Evolutionary conservation across 64 coral and sea anemone genomes (phyloP).

Genomic region (Dendrophyllia cribrosa): DNA sequence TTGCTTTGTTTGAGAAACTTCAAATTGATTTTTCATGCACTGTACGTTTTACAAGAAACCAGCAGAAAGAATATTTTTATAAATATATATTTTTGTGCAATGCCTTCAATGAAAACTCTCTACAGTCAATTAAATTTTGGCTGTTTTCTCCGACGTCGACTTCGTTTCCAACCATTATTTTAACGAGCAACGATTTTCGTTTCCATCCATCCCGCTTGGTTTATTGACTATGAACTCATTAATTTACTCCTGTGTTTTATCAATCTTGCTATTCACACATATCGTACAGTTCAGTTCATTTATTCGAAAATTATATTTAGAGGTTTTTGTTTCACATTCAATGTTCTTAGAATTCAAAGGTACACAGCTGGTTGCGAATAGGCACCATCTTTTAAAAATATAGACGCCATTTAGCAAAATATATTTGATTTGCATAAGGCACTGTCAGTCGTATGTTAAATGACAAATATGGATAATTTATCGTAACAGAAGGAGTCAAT

Average conservation of each 20-base stretch:
- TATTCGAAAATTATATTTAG: no score
- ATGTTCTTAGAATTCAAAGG: not conserved
- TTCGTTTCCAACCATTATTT: no score
- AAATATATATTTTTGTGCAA: no score
- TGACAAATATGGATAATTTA: no score
- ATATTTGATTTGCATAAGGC: not conserved
- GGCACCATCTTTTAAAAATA: not conserved
- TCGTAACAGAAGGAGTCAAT: no score
- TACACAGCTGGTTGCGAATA: not conserved
- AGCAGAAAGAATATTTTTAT: not conserved
- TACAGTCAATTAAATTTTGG: no score
- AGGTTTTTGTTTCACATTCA: not conserved
- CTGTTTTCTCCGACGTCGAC: no score
- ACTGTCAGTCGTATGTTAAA: not conserved
- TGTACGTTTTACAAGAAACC: not conserved
- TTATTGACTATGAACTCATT: not conserved
- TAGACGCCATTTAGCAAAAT: not conserved
- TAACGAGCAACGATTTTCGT: no score
- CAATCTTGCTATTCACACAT: no score
- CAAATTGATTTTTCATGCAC: not conserved
- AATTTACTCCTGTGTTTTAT: not conserved
- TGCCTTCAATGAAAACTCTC: no score
- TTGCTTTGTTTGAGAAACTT: constrained; percentile 2
- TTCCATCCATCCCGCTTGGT: not conserved
- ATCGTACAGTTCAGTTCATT: no score